phyloP scores from a whole-genome alignment of 2,113 vertebrate genomes.

The Pseudorectes ferrugineus region DNA sequence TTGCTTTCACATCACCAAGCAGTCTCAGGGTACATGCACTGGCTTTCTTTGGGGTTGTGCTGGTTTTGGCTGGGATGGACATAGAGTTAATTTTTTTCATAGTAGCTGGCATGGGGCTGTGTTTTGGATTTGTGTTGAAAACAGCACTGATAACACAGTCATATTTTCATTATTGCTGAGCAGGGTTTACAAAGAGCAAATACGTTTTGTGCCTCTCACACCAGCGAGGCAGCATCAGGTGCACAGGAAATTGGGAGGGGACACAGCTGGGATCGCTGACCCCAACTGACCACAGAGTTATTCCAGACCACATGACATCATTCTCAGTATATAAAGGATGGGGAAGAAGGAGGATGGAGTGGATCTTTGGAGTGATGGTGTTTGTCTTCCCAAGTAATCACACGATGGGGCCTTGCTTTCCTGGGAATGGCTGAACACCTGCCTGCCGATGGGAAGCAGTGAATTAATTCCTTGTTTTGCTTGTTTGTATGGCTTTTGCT shows the following conservation, averaged over 20 bases:
- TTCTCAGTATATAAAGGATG: neutral
- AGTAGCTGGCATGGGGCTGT: neutral
- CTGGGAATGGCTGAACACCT: neutral
- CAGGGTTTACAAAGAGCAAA: neutral
- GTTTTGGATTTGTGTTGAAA: neutral
- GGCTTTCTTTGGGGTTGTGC: neutral
- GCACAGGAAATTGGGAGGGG: neutral
- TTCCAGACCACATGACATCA: neutral
- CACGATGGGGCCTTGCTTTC: neutral
- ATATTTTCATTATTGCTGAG: neutral
- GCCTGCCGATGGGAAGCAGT: neutral
- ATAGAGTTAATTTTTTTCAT: neutral
- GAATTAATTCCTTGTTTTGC: neutral
- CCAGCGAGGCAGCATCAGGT: rapidly evolving
- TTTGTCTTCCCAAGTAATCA: neutral
- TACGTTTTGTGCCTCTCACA: neutral
- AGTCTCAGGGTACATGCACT: neutral
- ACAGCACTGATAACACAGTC: neutral
- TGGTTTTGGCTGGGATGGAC: neutral
- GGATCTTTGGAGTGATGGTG: neutral
- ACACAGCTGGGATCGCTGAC: neutral
- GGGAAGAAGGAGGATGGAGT: neutral
- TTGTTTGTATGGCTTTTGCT: neutral
- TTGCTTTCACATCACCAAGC: neutral
- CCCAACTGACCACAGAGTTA: neutral